Conservation (phyloP, 1,140 invertebrate genomes). For the Caenorhabditis briggsae region DNA sequence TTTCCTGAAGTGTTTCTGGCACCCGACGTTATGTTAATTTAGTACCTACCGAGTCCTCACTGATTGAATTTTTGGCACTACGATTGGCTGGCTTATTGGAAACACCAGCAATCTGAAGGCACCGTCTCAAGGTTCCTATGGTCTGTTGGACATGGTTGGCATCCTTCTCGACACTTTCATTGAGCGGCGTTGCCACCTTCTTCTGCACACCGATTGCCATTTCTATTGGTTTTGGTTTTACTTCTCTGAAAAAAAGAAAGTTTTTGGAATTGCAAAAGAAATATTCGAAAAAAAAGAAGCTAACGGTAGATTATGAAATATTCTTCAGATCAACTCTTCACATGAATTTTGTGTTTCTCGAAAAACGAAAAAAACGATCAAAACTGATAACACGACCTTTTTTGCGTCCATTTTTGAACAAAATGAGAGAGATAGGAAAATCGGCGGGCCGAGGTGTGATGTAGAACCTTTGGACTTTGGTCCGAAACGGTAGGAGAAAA, state of each 20-base stretch:
- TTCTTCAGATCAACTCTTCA: neutral
- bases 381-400: constrained; percentile 25
- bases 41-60: constrained; percentile 4
- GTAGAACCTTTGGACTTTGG: constrained; percentile 22
- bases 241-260: neutral
- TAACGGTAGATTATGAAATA: neutral
- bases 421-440: neutral
- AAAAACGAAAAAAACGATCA: constrained; percentile 27
- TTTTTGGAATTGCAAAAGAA: neutral
- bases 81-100: constrained; percentile 12
- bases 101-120: constrained; percentile 25
- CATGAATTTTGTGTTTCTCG: neutral
- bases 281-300: neutral
- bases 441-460: neutral
- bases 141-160: neutral
- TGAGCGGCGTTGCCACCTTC: neutral
- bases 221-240: neutral
- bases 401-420: neutral
- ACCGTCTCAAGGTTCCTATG: constrained; percentile 5
- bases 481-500: neutral
- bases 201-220: constrained; percentile 41
- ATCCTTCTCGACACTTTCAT: too few relatives aligned
- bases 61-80: constrained; percentile 42
- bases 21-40: neutral
- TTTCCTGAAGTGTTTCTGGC: too few relatives aligned